Evolutionary conservation across 1,140 invertebrate genomes (phyloP).

Genomic region (Oryzaephilus surinamensis): DNA sequence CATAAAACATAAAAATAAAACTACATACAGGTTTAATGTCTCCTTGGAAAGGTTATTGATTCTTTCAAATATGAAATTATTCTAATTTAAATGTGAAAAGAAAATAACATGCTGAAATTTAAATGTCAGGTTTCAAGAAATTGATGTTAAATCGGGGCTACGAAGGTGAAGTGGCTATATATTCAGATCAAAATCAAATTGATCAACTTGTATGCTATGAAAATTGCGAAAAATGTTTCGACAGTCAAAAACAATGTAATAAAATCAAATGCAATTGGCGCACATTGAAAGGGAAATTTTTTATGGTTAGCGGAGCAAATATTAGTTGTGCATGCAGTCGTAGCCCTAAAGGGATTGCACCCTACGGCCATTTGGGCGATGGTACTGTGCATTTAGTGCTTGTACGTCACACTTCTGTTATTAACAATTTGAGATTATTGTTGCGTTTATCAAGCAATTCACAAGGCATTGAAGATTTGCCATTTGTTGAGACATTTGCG

Average conservation of each 20-base stretch:
- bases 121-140: conserved; percentile 55
- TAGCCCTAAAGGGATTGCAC: conserved; percentile 66
- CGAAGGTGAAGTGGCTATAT: conserved; percentile 54
- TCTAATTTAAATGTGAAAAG: too few species aligned
- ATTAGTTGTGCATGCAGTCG: conserved; percentile 68
- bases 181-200: conserved; percentile 34
- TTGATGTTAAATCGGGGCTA: conserved; percentile 60
- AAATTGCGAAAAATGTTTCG: conserved; percentile 24
- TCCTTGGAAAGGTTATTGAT: too few species aligned
- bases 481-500: conserved; percentile 67
- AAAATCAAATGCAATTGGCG: conserved; percentile 38
- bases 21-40: too few species aligned
- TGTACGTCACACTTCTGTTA: conserved; percentile 59
- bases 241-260: conserved; percentile 10
- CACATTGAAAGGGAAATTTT: conserved; percentile 60
- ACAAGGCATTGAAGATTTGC: conserved; percentile 50
- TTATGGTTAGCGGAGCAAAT: conserved; percentile 68
- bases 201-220: conserved; percentile 21
- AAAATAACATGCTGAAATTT: too few species aligned
- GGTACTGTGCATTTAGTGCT: conserved; percentile 71
- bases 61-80: too few species aligned
- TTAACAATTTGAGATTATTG: conserved; percentile 64
- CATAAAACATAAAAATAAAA: too few species aligned
- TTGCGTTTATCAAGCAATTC: conserved; percentile 47
- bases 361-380: conserved; percentile 71